Percentiles rank a stretch among this genome's conserved stretches.
These are phyloP conservation scores for Tenualosa ilisha DNA, from an alignment of 2,797 vertebrate genomes.

Conservation along the genomic window DNA sequence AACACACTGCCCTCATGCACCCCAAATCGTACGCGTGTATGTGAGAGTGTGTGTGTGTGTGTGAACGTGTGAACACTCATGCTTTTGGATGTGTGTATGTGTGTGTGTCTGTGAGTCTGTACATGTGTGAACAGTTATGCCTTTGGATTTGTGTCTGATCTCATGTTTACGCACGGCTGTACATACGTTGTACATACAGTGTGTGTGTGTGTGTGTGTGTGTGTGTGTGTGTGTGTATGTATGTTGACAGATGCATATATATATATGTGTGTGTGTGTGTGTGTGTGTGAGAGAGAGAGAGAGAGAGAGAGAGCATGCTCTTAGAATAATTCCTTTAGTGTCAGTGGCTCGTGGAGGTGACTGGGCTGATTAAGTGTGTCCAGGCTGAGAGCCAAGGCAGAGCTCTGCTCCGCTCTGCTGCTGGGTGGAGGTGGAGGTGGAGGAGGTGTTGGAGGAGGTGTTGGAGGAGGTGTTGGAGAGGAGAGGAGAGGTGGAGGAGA, in stretches of 20 bases:
- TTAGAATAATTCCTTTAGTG: not conserved
- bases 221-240: not conserved
- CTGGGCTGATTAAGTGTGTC: conserved; percentile 44
- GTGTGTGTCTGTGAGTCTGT: conserved; percentile 30
- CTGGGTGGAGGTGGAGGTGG: not conserved
- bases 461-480: no score
- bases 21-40: not conserved
- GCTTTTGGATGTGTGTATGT: conserved; percentile 1
- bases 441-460: no score
- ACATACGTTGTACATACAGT: not conserved
- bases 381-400: not conserved
- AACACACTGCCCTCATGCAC: not conserved
- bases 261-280: not conserved
- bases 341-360: conserved; percentile 27
- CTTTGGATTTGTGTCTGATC: not conserved
- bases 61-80: not conserved
- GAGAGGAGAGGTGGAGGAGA: not conserved
- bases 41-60: not conserved
- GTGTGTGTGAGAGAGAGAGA: not conserved
- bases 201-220: conserved; percentile 7
- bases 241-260: no score
- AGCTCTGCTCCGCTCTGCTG: not conserved
- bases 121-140: not conserved
- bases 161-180: not conserved
- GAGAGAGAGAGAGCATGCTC: not conserved